Conservation (phyloP, 2,113 vertebrate species). For the Ammodytes dubius region DNA sequence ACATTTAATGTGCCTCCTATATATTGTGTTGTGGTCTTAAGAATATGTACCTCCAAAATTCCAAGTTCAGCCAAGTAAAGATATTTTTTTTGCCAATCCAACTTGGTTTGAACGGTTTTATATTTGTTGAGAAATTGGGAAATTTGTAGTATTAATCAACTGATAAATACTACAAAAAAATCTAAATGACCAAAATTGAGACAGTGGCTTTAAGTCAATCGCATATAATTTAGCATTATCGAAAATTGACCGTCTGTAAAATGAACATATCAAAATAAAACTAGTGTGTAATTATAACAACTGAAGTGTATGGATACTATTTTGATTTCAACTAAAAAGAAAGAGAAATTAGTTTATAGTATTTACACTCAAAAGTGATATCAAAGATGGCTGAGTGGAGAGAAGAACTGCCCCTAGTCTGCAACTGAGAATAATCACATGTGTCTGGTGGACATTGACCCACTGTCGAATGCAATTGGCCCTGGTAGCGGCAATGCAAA, state of each 20-base stretch:
- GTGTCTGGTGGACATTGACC: not conserved
- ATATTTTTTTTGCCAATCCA: not conserved
- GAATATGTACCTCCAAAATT: not conserved
- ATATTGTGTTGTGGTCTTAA: not conserved
- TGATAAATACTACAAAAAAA: not conserved
- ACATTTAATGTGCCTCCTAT: not conserved
- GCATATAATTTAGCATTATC: not conserved
- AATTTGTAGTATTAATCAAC: not conserved
- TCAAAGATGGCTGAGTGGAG: not conserved
- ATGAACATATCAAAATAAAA: not conserved
- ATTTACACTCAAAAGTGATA: not conserved
- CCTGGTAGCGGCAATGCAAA: not conserved
- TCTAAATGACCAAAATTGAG: not conserved
- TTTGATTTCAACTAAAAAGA: not conserved
- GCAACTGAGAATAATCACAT: not conserved
- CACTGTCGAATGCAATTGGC: not conserved
- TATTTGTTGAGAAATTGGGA: not conserved
- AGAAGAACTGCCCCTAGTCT: not conserved
- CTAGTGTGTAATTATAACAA: not conserved
- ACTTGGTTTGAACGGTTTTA: not conserved
- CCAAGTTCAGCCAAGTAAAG: not conserved
- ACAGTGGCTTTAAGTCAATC: not conserved
- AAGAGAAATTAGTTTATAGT: not conserved
- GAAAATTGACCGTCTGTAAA: not conserved
- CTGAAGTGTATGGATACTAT: not conserved